phyloP scores from a whole-genome alignment of 1,140 invertebrate genomes.

The Nasonia giraulti region DNA sequence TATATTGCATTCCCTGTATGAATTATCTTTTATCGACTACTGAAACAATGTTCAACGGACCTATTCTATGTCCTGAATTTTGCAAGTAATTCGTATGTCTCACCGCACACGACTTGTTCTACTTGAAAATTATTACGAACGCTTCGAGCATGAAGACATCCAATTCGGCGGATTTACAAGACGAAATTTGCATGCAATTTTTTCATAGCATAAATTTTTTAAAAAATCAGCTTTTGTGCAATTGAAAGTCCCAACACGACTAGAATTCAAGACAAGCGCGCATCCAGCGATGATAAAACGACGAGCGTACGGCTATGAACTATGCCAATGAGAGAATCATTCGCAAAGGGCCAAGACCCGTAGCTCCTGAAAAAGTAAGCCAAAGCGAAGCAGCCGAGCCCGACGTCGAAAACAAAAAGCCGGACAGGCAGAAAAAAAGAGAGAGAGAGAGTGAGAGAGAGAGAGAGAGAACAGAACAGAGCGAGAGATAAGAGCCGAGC shows the following conservation, averaged over 20 bases:
- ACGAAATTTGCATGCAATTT: neutral
- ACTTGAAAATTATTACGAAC: neutral
- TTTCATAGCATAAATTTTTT: neutral
- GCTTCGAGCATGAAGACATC: neutral
- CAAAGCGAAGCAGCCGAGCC: too few species aligned
- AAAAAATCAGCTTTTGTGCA: neutral
- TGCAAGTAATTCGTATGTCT: neutral
- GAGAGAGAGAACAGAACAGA: neutral
- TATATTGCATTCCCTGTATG: too few species aligned
- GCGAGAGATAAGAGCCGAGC: neutral
- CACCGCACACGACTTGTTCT: neutral
- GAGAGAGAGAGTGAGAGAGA: neutral
- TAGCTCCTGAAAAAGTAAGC: too few species aligned
- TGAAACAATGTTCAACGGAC: too few species aligned
- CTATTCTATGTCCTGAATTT: too few species aligned
- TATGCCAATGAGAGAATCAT: too few species aligned
- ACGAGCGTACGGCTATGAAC: too few species aligned
- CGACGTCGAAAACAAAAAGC: neutral
- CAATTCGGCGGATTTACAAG: neutral
- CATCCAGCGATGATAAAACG: too few species aligned
- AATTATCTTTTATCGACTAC: too few species aligned
- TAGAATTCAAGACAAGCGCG: neutral
- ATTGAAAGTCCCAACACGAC: too few species aligned
- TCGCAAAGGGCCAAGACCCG: too few species aligned
- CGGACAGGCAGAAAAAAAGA: neutral